These are phyloP conservation scores for Sebastes fasciatus DNA, from an alignment of 2,113 vertebrate species.

Conservation along the genomic window DNA sequence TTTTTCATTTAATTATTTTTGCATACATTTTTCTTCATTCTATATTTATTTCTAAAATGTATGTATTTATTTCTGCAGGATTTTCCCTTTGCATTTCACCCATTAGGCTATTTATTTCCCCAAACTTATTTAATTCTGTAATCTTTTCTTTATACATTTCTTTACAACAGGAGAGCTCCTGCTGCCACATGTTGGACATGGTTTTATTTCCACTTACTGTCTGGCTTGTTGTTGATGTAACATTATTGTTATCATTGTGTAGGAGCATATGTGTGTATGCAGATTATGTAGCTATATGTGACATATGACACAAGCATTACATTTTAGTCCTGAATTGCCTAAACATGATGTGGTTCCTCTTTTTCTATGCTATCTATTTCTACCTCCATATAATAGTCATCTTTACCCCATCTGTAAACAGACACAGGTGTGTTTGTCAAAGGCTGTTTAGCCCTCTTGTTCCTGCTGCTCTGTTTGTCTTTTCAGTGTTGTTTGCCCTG, in stretches of 20 bases:
- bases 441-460: conserved; percentile 11
- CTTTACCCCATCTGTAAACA: background rate
- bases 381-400: background rate
- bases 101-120: too few relatives aligned
- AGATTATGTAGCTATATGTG: background rate
- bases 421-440: conserved; percentile 36
- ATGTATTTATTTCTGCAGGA: too few relatives aligned
- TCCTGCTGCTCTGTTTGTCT: conserved; percentile 13
- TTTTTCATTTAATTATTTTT: too few relatives aligned
- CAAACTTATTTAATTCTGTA: too few relatives aligned
- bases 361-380: background rate
- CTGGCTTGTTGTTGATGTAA: background rate
- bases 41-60: too few relatives aligned
- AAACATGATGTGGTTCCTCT: background rate
- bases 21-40: too few relatives aligned
- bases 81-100: too few relatives aligned
- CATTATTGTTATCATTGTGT: background rate
- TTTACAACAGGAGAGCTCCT: too few relatives aligned
- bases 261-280: background rate
- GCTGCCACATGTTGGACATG: background rate
- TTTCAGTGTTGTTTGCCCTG: background rate
- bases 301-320: background rate
- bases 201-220: background rate
- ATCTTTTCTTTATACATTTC: too few relatives aligned
- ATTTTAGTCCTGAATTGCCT: background rate